phyloP scores from a whole-genome alignment of 2,888 invertebrate genomes.

The Eumerus sabulonum region DNA sequence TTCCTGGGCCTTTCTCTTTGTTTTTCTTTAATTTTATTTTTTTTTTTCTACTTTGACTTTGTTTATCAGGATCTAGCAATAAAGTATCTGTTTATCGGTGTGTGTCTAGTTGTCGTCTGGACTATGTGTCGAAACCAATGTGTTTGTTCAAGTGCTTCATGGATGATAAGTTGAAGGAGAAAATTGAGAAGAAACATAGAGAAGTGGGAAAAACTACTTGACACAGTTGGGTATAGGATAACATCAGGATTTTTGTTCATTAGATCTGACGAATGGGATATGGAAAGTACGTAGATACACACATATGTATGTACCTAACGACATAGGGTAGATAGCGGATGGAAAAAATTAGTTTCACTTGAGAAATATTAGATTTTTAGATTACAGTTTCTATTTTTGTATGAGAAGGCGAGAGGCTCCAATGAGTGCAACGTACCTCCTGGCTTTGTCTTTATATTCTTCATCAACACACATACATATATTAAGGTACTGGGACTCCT shows the following conservation, averaged over 20 bases:
- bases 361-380: too few relatives aligned
- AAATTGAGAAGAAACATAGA: conserved; percentile 54
- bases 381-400: too few relatives aligned
- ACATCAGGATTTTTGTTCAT: conserved; percentile 57
- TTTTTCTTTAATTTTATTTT: conserved; percentile 25
- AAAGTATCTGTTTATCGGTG: conserved; percentile 5
- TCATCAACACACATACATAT: too few relatives aligned
- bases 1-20: conserved; percentile 24
- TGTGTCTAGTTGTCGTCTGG: conserved; percentile 29
- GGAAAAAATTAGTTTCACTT: too few relatives aligned
- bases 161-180: conserved; percentile 54
- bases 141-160: conserved; percentile 60
- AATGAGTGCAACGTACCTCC: too few relatives aligned
- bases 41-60: conserved; percentile 9
- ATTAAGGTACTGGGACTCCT: too few relatives aligned
- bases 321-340: too few relatives aligned
- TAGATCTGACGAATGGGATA: too few relatives aligned
- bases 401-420: too few relatives aligned
- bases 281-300: too few relatives aligned
- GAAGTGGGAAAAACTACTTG: conserved; percentile 53
- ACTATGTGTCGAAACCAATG: conserved; percentile 60
- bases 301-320: too few relatives aligned
- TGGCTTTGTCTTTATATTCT: too few relatives aligned
- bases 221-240: conserved; percentile 57
- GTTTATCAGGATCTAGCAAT: conserved; percentile 48